Percentiles rank a stretch among this genome's conserved stretches.
Evolutionary conservation across 2,888 invertebrate species (phyloP).

Genomic region (Leistus spinibarbis): DNA sequence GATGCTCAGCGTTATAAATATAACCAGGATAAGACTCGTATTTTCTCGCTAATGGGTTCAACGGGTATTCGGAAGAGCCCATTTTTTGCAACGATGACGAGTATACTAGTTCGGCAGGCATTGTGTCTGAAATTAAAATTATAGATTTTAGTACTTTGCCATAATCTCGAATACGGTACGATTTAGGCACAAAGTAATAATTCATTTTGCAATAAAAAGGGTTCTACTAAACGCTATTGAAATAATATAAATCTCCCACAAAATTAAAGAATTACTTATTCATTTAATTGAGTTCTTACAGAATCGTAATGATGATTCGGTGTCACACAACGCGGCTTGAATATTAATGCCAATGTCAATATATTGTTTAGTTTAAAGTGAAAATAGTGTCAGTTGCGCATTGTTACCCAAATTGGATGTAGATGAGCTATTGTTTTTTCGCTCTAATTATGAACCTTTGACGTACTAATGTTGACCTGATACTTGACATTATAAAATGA

Average conservation of each 20-base stretch:
- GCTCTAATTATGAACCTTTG: neutral
- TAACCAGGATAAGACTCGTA: conserved; percentile 24
- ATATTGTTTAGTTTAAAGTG: conserved; percentile 24
- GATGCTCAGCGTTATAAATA: conserved; percentile 41
- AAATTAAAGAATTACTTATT: too few relatives aligned
- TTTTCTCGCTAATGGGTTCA: conserved; percentile 25
- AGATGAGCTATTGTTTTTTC: neutral
- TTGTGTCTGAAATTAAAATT: conserved; percentile 5
- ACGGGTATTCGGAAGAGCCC: conserved; percentile 14
- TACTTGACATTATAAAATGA: neutral
- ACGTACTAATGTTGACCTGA: neutral
- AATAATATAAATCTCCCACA: too few relatives aligned
- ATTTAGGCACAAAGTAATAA: too few relatives aligned
- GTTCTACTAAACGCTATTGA: too few relatives aligned
- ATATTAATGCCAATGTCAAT: conserved; percentile 35
- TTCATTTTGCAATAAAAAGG: too few relatives aligned
- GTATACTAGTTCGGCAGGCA: conserved; percentile 31
- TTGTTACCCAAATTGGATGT: neutral
- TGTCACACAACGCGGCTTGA: conserved; percentile 10
- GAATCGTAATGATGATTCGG: conserved; percentile 5
- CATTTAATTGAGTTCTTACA: too few relatives aligned
- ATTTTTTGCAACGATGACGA: conserved; percentile 20
- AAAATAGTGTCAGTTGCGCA: neutral
- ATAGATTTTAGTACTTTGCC: neutral
- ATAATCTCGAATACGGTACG: neutral